Percentiles rank a stretch among this genome's conserved stretches.
phyloP scores from a whole-genome alignment of 2,113 vertebrate genomes.

The Trinectes maculatus region DNA sequence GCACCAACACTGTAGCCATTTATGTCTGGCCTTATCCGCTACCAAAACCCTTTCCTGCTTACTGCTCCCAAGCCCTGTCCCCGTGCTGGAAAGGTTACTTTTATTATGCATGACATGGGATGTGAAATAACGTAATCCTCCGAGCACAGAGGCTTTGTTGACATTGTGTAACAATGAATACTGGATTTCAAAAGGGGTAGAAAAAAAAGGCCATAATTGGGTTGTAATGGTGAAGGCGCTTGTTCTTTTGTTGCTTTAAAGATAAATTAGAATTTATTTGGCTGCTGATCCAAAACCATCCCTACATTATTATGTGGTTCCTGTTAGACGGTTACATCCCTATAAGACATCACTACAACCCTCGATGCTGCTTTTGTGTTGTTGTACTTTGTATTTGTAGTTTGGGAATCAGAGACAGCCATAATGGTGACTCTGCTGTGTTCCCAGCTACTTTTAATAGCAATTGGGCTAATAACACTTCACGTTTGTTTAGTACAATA shows the following conservation, averaged over 20 bases:
- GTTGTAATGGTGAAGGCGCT: constrained; percentile 18
- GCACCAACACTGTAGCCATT: constrained; percentile 51
- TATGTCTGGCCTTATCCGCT: constrained; percentile 58
- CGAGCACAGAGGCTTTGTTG: constrained; percentile 42
- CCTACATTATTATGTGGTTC: neutral
- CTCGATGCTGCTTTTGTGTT: neutral
- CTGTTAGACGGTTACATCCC: neutral
- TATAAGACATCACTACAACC: too few relatives aligned
- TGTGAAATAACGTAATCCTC: constrained; percentile 52
- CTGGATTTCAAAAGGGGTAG: constrained; percentile 10
- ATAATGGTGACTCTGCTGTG: neutral
- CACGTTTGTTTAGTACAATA: too few relatives aligned
- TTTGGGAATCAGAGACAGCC: neutral
- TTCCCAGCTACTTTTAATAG: neutral
- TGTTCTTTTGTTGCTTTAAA: constrained; percentile 17
- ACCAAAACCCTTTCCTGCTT: constrained; percentile 66
- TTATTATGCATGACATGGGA: constrained; percentile 26
- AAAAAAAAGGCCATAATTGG: neutral
- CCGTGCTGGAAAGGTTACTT: constrained; percentile 38
- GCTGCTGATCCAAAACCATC: neutral
- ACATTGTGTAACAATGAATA: constrained; percentile 14
- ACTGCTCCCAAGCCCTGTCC: constrained; percentile 36
- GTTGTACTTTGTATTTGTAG: neutral
- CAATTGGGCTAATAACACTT: neutral
- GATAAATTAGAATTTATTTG: constrained; percentile 22